These are phyloP conservation scores for Heptranchias perlo DNA, from an alignment of 2,113 vertebrate species.

Conservation along the genomic window DNA sequence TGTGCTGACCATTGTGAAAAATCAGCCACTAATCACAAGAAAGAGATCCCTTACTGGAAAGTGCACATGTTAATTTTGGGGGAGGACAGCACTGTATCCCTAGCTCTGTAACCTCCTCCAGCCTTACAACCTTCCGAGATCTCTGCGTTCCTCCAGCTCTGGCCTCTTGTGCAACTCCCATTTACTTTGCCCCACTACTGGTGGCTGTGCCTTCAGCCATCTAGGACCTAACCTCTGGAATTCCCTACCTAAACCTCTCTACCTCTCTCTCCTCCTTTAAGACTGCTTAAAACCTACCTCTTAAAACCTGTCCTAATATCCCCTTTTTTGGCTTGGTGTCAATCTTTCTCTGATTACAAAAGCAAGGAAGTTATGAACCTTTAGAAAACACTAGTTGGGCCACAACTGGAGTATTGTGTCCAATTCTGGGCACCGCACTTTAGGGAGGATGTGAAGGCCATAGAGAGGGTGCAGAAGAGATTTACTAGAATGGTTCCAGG, in stretches of 20 bases:
- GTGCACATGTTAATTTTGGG: neutral
- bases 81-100: neutral
- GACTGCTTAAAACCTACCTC: neutral
- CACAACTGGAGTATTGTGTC: no score
- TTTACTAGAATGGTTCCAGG: no score
- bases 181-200: neutral
- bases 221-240: neutral
- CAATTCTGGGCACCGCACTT: no score
- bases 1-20: neutral
- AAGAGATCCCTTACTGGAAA: neutral
- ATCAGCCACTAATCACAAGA: neutral
- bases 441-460: no score
- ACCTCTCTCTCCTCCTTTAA: neutral
- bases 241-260: neutral
- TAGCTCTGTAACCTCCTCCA: no score
- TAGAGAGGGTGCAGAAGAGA: no score
- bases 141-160: neutral
- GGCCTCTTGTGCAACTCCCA: neutral
- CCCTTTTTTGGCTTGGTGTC: no score
- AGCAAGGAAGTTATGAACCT: no score
- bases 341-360: no score
- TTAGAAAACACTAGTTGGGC: no score
- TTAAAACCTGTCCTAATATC: no score
- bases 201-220: neutral
- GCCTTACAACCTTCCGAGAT: neutral